Conservation (phyloP, 2,797 vertebrate genomes). For the Capromys pilorides region DNA sequence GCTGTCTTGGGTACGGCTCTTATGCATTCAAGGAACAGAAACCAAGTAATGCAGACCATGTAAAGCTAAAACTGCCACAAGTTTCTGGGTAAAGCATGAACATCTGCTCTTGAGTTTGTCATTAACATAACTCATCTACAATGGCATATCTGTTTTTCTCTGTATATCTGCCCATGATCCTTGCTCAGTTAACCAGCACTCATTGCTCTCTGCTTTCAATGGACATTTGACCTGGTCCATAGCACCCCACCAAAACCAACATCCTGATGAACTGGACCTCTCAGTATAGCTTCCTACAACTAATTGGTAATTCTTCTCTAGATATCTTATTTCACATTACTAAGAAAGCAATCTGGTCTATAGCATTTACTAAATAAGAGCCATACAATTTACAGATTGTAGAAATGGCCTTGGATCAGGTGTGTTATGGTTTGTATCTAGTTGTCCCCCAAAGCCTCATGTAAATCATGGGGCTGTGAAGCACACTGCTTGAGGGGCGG, state of each 20-base stretch:
- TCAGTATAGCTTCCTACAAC: slow-evolving; percentile 47
- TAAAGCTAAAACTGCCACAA: slow-evolving; percentile 44
- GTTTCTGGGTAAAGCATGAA: slow-evolving; percentile 37
- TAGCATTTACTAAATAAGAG: slow-evolving; percentile 54
- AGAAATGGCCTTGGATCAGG: slow-evolving; percentile 26
- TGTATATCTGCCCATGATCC: slow-evolving; percentile 41
- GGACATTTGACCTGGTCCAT: slow-evolving; percentile 46
- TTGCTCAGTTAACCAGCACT: slow-evolving; percentile 42
- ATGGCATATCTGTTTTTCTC: slow-evolving; percentile 56
- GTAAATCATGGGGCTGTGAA: no score
- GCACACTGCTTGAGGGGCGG: no score
- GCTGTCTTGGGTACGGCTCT: slow-evolving; percentile 50
- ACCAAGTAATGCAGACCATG: slow-evolving; percentile 28
- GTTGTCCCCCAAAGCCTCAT: no score
- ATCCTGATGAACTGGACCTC: slow-evolving; percentile 44
- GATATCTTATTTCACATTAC: slow-evolving; percentile 65
- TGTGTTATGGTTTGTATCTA: background rate
- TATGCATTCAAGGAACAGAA: slow-evolving; percentile 55
- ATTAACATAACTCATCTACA: slow-evolving; percentile 29
- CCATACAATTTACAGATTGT: slow-evolving; percentile 51
- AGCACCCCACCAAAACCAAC: slow-evolving; percentile 26
- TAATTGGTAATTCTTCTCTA: slow-evolving; percentile 52
- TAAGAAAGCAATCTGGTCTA: slow-evolving; percentile 36
- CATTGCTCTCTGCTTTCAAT: background rate
- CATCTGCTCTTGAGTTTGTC: slow-evolving; percentile 55